phyloP scores from a whole-genome alignment of 2,797 vertebrate species.

The Girardinus metallicus region DNA sequence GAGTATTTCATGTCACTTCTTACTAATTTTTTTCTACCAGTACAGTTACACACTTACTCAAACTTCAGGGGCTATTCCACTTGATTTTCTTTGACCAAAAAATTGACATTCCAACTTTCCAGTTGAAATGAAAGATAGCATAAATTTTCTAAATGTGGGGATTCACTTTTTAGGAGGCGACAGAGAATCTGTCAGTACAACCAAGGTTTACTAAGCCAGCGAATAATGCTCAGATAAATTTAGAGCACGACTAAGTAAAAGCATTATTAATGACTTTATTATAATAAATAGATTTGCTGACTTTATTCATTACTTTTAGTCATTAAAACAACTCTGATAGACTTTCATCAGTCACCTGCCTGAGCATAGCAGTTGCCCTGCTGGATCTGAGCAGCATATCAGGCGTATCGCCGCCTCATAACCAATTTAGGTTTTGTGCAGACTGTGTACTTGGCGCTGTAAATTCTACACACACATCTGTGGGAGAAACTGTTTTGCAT shows the following conservation, averaged over 20 bases:
- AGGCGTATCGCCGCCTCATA: background rate
- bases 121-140: background rate
- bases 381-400: background rate
- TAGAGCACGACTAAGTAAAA: background rate
- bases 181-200: background rate
- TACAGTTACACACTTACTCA: background rate
- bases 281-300: background rate
- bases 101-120: background rate
- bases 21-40: background rate
- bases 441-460: background rate
- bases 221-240: background rate
- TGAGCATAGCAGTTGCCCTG: background rate
- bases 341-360: background rate
- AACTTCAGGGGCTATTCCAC: background rate
- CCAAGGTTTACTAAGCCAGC: background rate
- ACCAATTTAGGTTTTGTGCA: background rate
- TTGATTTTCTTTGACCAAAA: background rate
- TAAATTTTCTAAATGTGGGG: background rate
- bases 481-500: background rate
- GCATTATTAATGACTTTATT: background rate
- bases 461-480: background rate
- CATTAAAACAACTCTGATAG: background rate
- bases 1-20: background rate
- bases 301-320: background rate
- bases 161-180: background rate